Base-by-base conservation (phyloP, 2,888 invertebrate genomes). In the Ramazzottius varieornatus region DNA sequence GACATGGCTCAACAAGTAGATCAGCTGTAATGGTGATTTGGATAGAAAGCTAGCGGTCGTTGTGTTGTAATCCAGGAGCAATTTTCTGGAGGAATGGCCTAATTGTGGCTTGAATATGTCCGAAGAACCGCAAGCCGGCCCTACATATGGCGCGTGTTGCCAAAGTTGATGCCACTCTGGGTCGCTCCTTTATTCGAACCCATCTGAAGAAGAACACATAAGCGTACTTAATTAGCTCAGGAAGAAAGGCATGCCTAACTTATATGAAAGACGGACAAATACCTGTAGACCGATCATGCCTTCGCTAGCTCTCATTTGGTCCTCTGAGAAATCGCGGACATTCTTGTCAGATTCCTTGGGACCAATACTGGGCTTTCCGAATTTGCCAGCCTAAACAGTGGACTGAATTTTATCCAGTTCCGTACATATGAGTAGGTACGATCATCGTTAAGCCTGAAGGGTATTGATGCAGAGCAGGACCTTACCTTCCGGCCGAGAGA, bases 131-230 rank as follows among this genome's bases (percentile, higher is more conserved):
- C n/a, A n/a, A n/a, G n/a, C n/a, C n/a, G n/a, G n/a, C n/a, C n/a
- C 84, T 86, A 92, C 90, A 92, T 92, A 80, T 94, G 93, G 78
- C 93, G 83, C 72, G 92, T 92, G 80, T 91, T 92, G 71, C 94
- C 94, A 73, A 94, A 90, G 78, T 88, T 94, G 76, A 93, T 88
- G 67, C 94, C 96, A 70, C 89, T 87, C 77, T 93, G 93, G 74
- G 81, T 92, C 72, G 94, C 94, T 33, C 94, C 94, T 78, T 94
- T 94, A 82, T 96, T 96, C 73, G 89, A 88, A 67, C 96, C 96
- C 77, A 91, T 91, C 76, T 96, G 94, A 66, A 93, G 71, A 54
- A 29, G 4, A 54, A 40, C 20, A 40, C 8, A 40, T 8, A 8
- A 40, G 40, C 8, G 40, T 8, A 40, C 20, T 8, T 40, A 20